Conservation (phyloP, 2,797 vertebrate genomes). For the Anomalospiza imberbis region DNA sequence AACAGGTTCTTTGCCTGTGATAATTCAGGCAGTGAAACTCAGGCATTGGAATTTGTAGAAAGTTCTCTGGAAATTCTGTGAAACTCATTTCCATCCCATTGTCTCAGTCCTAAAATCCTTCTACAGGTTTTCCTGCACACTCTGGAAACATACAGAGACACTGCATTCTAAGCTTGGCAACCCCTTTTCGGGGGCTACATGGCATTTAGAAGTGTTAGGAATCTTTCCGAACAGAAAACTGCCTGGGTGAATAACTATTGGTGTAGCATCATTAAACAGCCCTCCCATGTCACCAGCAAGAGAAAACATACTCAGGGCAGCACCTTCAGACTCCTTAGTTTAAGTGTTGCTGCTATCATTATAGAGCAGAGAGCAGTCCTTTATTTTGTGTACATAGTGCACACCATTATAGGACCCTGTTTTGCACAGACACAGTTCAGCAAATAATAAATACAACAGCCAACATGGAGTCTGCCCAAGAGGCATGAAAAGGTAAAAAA, state of each 20-base stretch:
- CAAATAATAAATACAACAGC: background rate
- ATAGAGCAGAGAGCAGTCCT: background rate
- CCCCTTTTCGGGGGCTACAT: background rate
- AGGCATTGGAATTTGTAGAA: background rate
- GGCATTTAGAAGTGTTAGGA: background rate
- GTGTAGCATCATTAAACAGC: background rate
- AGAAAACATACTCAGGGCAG: background rate
- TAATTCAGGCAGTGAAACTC: background rate
- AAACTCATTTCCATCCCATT: background rate
- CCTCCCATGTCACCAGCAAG: background rate
- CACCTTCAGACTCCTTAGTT: background rate
- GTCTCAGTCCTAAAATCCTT: background rate
- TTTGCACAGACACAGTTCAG: background rate
- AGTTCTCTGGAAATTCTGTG: background rate
- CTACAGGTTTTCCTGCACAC: background rate
- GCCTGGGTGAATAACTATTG: background rate
- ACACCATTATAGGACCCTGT: background rate
- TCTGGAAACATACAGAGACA: background rate
- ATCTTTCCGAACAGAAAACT: background rate
- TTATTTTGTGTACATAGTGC: background rate
- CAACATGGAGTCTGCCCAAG: background rate
- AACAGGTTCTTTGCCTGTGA: background rate
- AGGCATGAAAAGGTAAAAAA: background rate
- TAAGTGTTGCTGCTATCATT: background rate
- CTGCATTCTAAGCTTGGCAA: background rate